Base-by-base conservation (phyloP, 2,888 invertebrate genomes). In the Epinotia ramella region DNA sequence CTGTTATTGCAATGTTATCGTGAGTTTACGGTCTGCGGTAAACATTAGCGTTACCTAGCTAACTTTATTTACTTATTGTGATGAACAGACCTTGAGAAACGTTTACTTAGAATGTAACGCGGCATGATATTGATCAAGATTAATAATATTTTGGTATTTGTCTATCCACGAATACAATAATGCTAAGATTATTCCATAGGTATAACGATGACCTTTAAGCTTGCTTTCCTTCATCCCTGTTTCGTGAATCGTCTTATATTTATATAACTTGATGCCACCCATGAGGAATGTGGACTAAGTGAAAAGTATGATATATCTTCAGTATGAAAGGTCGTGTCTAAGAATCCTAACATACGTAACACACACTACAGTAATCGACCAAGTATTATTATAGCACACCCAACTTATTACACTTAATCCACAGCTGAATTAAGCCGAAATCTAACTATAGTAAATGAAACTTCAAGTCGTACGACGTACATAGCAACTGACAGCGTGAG, bases 61-160 rank as follows among this genome's bases (percentile, higher is more conserved):
- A 40, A 56, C 56, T 67, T 57, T 67, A 67, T 56, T 63, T 53
- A 49, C 33, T 53, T 28, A 56, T 72, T 72, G 63, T 63, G 18
- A 40, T 63, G 33, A 40, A 56, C 40, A 71, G 49, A 69, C n/a
- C 44, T 71, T 53, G 53, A 40, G 11, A 56, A 72, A 72, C 3
- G 44, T 68, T 59, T 40, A 44, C 57, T 68, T 59, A 68, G 13
- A 57, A 67, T 67, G 57, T 68, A 59, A 20, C 44, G 16, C 40
- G 18, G 40, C 2, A 33, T 56, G 67, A 67, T 40, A 67, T 67
- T 67, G 33, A 57, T 65, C 9, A 18, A 65, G 16, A 44, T 16
- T 18, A 11, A 66, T 18, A 67, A 18, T 67, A 13, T 40, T 56
- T 16, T 11, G 40, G 7, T 20, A 40, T 18, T 0, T 44, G 12